Percentiles rank a stretch among this genome's conserved stretches.
These are phyloP conservation scores for Myripristis jacobus DNA, from an alignment of 2,797 vertebrate species.

Conservation along the genomic window DNA sequence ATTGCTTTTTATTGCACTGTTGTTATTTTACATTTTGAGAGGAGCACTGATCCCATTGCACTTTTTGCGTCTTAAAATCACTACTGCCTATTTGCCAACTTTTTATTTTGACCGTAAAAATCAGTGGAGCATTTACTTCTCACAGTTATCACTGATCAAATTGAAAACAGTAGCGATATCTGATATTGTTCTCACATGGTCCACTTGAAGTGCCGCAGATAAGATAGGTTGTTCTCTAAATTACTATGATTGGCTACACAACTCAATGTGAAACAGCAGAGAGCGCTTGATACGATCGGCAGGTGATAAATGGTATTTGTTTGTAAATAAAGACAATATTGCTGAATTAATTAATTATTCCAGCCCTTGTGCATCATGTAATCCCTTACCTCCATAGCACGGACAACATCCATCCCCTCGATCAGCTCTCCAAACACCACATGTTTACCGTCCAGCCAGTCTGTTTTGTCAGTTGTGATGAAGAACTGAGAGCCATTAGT, in stretches of 20 bases:
- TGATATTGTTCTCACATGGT: not conserved
- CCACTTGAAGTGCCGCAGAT: too few species aligned
- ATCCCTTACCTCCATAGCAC: conserved; percentile 90
- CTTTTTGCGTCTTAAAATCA: not conserved
- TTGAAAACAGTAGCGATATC: not conserved
- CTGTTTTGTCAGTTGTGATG: conserved; percentile 92
- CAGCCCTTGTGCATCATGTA: not conserved
- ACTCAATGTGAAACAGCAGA: not conserved
- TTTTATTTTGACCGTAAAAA: not conserved
- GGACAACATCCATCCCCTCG: conserved; percentile 93
- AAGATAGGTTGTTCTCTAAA: too few species aligned
- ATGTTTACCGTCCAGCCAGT: conserved; percentile 96
- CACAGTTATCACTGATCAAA: not conserved
- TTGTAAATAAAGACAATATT: not conserved
- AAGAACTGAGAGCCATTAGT: conserved; percentile 96
- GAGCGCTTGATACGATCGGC: not conserved
- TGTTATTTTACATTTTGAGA: not conserved
- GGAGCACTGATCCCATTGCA: not conserved
- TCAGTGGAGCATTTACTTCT: not conserved
- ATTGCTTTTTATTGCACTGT: too few species aligned
- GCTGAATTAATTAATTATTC: not conserved
- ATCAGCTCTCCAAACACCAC: conserved; percentile 96
- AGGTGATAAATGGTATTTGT: not conserved
- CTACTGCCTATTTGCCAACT: not conserved
- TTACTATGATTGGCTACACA: not conserved